Evolutionary conservation across 2,113 vertebrate genomes (phyloP).

Genomic region (Proteles cristata): DNA sequence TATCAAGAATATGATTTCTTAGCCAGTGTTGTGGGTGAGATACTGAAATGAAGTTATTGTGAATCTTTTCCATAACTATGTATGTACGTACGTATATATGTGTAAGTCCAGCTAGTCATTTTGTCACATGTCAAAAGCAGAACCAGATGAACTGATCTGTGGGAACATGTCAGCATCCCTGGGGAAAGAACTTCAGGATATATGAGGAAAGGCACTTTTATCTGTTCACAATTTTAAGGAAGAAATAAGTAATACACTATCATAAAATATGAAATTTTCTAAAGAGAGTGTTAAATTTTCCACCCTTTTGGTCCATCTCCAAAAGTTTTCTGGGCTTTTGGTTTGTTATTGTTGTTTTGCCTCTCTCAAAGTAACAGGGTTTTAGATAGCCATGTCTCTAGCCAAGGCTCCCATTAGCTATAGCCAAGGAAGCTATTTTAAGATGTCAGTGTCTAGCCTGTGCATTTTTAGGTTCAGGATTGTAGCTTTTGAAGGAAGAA

Average conservation of each 20-base stretch:
- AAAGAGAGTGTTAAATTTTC: background rate
- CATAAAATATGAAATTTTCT: constrained; percentile 18
- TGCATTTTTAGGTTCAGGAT: constrained; percentile 2
- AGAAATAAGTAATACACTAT: background rate
- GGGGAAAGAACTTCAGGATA: background rate
- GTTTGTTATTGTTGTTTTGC: background rate
- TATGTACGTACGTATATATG: background rate
- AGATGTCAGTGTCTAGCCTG: background rate
- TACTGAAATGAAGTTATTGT: background rate
- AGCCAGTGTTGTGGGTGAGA: background rate
- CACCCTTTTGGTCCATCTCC: background rate
- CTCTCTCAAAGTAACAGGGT: background rate
- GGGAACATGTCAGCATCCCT: background rate
- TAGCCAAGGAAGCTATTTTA: background rate
- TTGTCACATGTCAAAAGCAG: background rate
- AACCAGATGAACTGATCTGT: background rate
- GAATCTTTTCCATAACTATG: background rate
- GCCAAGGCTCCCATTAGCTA: background rate
- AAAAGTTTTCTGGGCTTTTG: background rate
- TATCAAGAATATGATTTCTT: background rate
- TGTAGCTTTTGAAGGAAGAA: constrained; percentile 27
- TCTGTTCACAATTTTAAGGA: background rate
- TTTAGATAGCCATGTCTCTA: background rate
- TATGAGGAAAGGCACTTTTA: background rate
- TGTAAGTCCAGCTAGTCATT: background rate